These are phyloP conservation scores for Archilochus colubris DNA, from an alignment of 2,113 vertebrate genomes.

Conservation along the genomic window DNA sequence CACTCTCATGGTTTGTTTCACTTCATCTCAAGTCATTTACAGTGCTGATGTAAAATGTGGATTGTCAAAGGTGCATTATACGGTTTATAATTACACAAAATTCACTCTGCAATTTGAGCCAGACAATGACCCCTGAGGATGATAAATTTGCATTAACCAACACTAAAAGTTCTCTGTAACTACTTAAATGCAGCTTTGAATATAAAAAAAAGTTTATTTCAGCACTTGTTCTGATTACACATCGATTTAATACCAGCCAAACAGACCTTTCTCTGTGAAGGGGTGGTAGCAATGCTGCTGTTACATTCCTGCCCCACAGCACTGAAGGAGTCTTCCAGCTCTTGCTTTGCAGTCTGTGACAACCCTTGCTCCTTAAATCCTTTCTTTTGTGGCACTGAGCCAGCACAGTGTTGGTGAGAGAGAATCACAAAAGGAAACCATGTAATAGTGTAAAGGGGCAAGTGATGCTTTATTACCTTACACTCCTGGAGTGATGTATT, in stretches of 20 bases:
- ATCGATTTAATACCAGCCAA: not conserved
- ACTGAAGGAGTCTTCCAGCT: not conserved
- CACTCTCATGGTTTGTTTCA: not conserved
- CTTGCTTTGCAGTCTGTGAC: not conserved
- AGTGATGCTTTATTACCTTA: not conserved
- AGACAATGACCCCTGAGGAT: not conserved
- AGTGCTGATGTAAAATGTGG: not conserved
- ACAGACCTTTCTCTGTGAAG: not conserved
- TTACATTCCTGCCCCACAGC: not conserved
- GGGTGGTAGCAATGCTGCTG: not conserved
- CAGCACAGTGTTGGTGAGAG: fast-evolving
- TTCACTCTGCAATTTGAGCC: not conserved
- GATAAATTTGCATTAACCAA: not conserved
- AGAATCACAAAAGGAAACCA: not conserved
- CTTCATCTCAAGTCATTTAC: not conserved
- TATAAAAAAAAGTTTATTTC: not conserved
- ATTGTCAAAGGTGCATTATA: not conserved
- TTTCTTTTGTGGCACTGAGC: not conserved
- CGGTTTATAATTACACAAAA: not conserved
- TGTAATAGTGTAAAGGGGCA: not conserved
- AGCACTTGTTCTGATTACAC: not conserved
- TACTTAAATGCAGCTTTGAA: not conserved
- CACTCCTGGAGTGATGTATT: not conserved
- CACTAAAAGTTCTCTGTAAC: fast-evolving
- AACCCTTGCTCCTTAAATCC: not conserved